Evolutionary conservation across 2,113 vertebrate genomes (phyloP), one percentile per base, ranked within the genome.

Genomic region (Poicephalus meyeri): DNA sequence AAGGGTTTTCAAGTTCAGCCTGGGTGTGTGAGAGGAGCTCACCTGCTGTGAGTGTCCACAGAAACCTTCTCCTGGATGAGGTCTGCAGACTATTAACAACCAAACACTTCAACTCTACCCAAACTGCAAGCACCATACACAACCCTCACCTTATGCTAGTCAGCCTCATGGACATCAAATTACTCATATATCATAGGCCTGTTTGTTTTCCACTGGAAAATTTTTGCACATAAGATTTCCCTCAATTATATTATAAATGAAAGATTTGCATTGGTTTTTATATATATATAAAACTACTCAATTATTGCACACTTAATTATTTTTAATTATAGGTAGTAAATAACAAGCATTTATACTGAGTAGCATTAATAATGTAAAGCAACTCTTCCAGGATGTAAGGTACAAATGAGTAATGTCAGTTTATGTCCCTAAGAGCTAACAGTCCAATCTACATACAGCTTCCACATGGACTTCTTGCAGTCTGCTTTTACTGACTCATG

Each of bases 171-270:
- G 31, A 2, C 24, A 5, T 44, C 3, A 6, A 80, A 69, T 56
- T 25, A 47, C 24, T 50, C 1, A 0, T 11, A 7, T 49, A 33
- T 44, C 68, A 66, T 1, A 1, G 58, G 15, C 16, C 24, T 49
- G 10, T 58, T 25, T 7, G 16, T 72, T 82, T 91, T 50, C 33
- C 31, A 61, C 29, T 71, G 31, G 56, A 91, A 85, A 65, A 39
- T 23, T 26, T 84, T 71, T 82, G 24, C 16, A 41, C 14, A 21
- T 26, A 44, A 50, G 14, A 16, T 86, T 77, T 92, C 13, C 35
- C 53, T 89, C 41, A 82, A 68, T 88, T 91, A 58, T 19, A 11
- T 58, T 60, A 46, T 70, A 80, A 58, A 65, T 28, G 15, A 21
- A 82, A 64, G n/a, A 44, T 46, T 56, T 82, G 9, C 31, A 13